Evolutionary conservation across 1,140 invertebrate species (phyloP), one percentile per base, ranked within the genome.

Genomic region (Drosophila ogumai): DNA sequence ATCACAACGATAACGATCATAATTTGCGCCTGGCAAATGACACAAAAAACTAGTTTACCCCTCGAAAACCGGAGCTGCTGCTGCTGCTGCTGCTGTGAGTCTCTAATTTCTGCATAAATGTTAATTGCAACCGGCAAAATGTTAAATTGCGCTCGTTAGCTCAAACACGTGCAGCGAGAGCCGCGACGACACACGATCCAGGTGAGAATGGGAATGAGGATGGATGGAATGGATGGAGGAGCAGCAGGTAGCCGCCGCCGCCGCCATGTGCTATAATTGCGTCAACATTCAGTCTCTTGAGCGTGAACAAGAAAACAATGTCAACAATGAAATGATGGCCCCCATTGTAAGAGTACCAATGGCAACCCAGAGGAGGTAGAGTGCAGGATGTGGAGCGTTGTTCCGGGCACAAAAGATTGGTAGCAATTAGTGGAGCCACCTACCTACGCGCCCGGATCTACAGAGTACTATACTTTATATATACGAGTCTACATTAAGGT

Each of bases 221-320:
- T 19, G 46, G 12, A 17, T n/a, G 41, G 6, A 28, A 17, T n/a
- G 59, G 52, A 9, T 19, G 34, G 34, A 28, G 34, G 52, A 66
- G 40, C 64, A 55, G 68, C 72, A 46, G 63, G 75, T 50, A 55
- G 40, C 60, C 49, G 40, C 60, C 49, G 22, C 25, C 36, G 22
- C 22, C 50, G 49, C 56, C 75, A 75, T 85, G 75, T 85, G 82
- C 64, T 81, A 85, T 85, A 85, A 85, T 85, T 85, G 82, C 82
- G 78, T 85, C 78, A 86, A 86, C 50, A 74, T 64, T 78, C 73
- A 77, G 34, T 63, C 77, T 71, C 52, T 69, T 64, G 75, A 82
- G 79, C 81, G 81, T 76, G 81, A 69, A 86, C 56, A 74, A 69
- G 74, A 78, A 85, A 81, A 85, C 82, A 85, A 86, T 86, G 82